Conservation (phyloP, 2,888 invertebrate genomes). For the Cosmorhoe ocellata region DNA sequence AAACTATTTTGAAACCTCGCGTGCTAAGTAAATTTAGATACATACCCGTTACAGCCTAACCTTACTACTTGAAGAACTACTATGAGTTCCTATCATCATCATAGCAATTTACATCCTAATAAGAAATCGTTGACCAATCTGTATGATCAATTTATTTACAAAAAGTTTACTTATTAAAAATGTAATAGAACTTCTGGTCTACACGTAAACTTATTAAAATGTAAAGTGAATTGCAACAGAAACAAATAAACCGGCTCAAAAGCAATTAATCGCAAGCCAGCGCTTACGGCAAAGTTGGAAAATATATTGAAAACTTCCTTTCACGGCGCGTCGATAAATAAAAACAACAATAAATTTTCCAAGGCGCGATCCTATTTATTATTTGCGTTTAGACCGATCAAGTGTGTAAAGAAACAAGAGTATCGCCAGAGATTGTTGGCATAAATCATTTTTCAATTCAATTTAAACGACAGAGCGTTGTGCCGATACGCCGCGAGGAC, state of each 20-base stretch:
- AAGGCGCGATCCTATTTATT: constrained; percentile 58
- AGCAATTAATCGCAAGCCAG: constrained; percentile 41
- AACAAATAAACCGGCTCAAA: constrained; percentile 38
- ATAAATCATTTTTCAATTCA: constrained; percentile 80
- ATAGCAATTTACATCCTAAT: no score
- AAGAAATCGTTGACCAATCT: no score
- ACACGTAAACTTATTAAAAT: constrained; percentile 20
- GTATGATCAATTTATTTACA: no score
- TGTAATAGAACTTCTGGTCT: background rate
- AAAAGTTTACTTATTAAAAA: no score
- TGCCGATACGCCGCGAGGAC: constrained; percentile 46
- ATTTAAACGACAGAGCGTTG: constrained; percentile 74
- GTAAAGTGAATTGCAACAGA: constrained; percentile 32
- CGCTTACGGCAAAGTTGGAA: constrained; percentile 39
- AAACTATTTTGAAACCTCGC: no score
- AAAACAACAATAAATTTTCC: constrained; percentile 53
- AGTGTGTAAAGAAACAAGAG: constrained; percentile 66
- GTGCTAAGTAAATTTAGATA: no score
- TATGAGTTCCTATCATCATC: no score
- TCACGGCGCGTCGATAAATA: constrained; percentile 47
- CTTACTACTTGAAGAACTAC: no score
- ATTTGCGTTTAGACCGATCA: constrained; percentile 65
- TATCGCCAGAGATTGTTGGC: constrained; percentile 69
- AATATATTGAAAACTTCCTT: constrained; percentile 46
- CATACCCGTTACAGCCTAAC: no score